Base-by-base conservation (phyloP, 1,140 invertebrate genomes). In the Phymastichus coffea region DNA sequence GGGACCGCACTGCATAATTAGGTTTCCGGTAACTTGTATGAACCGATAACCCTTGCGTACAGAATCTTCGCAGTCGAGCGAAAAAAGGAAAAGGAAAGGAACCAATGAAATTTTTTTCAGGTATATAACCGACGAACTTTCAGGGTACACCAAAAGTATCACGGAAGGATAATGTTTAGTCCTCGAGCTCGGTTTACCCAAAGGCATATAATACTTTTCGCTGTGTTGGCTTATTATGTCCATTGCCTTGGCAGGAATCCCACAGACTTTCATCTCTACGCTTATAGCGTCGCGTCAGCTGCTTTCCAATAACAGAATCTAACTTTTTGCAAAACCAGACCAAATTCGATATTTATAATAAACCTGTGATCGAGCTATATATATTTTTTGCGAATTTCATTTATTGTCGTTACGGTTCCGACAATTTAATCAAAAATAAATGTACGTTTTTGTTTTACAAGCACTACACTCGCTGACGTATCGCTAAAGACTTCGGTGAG, bases 171-270 rank as follows among this genome's bases (percentile, higher is more conserved):
- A 52, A 28, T 28, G 15, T 28, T 22, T 33, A 14, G 40, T 35
- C n/a, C 20, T 46, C 37, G n/a, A n/a, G n/a, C n/a, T 25, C 35
- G 9, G n/a, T 22, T 23, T 8, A 30, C 12, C 49, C 49, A 30
- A 41, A 49, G 35, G 15, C 15, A 30, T 41, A 57, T 57, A 57
- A 30, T 35, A 48, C 15, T 40, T 57, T 48, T 38, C 40, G 54
- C 54, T 57, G 46, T 49, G 44, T 2, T 37, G 23, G 55, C 46
- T 57, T 57, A 57, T 48, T 57, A 57, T 37, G 15, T 22, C 25
- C 41, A 57, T 40, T 57, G 17, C 35, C 12, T 57, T 57, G 55
- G 41, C 55, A 57, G 15, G 15, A 41, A n/a, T 49, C 55, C 51
- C 46, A 26, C 10, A 19, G 19, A 19, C 22, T 14, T 12, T 12